Percentiles rank a stretch among this genome's conserved stretches.
Evolutionary conservation across 2,113 vertebrate species (phyloP).

Genomic region (Cathartes aura): DNA sequence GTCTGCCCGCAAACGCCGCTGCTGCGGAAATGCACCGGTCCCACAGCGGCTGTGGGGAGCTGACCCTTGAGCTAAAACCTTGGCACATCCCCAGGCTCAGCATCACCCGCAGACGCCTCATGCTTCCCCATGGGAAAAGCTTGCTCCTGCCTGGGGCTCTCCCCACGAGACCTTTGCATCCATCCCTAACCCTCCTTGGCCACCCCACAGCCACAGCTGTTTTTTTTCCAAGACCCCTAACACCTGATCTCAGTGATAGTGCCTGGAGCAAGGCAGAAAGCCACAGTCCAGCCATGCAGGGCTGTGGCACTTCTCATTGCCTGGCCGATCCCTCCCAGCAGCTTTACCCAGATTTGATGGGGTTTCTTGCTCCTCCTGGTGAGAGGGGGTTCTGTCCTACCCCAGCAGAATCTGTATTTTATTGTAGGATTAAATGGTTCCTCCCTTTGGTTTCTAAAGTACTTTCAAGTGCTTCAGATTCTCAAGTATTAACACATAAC

Average conservation of each 20-base stretch:
- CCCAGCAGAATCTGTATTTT: not conserved
- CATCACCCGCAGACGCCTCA: not conserved
- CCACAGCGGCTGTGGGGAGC: not conserved
- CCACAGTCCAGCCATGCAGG: accelerated
- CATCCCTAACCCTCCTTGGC: not conserved
- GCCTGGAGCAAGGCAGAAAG: not conserved
- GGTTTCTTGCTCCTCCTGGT: not conserved
- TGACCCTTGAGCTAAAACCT: not conserved
- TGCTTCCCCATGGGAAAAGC: not conserved
- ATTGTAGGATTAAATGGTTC: not conserved
- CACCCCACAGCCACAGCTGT: accelerated
- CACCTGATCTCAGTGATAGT: not conserved
- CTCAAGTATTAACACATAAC: not conserved
- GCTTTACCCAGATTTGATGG: not conserved
- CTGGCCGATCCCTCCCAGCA: not conserved
- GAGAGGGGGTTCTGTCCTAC: not conserved
- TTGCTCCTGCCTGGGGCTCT: not conserved
- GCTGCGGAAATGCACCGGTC: not conserved
- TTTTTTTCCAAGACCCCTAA: not conserved
- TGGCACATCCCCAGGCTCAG: accelerated
- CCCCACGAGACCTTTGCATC: not conserved
- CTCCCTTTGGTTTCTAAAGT: not conserved
- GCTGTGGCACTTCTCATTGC: not conserved
- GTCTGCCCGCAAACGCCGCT: not conserved
- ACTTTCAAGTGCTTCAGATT: not conserved